Evolutionary conservation across 1,140 invertebrate genomes (phyloP), one percentile per base, ranked within the genome.

Genomic region (Lysiphlebus fabarum): DNA sequence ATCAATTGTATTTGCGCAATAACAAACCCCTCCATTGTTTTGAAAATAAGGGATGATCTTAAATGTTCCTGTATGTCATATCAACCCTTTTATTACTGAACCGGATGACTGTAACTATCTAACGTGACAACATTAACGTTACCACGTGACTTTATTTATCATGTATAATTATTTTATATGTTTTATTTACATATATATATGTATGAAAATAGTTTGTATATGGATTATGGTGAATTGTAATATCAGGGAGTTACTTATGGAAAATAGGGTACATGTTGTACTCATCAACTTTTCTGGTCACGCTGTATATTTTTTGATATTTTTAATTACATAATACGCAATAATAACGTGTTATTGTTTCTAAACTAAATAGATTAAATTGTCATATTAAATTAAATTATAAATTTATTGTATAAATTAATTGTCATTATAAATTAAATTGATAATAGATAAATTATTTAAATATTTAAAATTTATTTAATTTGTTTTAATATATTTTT

Each of bases 41-140:
- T 26, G 17, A 26, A 36, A 47, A 54, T 43, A 38, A 62, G 60
- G 45, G 56, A n/a, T 59, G 55, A 42, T 60, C 58, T 65, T 62
- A 61, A 50, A 37, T 50, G 8, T 34, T 34, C n/a, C 48, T 62
- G 54, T 40, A 14, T 33, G 47, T 26, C 54, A 26, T 49, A 53
- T 58, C 65, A 70, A 73, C 73, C 73, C 73, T 70, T 76, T 75
- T 74, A 75, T 74, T 70, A 66, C 64, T 56, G 67, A 53, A 70
- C 71, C 72, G 71, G 71, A 72, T 75, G 72, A 73, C 70, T 68
- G 57, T 74, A 75, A 75, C 70, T 76, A 68, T 70, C 70, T 70
- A 70, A 73, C 67, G 72, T 70, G 73, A 71, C 66, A 67, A 76
- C 71, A 71, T 73, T 73, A 71, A 62, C 61, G 67, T 55, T 67